phyloP scores from a whole-genome alignment of 1,140 invertebrate species.

The Pseudobourletiella spinata region DNA sequence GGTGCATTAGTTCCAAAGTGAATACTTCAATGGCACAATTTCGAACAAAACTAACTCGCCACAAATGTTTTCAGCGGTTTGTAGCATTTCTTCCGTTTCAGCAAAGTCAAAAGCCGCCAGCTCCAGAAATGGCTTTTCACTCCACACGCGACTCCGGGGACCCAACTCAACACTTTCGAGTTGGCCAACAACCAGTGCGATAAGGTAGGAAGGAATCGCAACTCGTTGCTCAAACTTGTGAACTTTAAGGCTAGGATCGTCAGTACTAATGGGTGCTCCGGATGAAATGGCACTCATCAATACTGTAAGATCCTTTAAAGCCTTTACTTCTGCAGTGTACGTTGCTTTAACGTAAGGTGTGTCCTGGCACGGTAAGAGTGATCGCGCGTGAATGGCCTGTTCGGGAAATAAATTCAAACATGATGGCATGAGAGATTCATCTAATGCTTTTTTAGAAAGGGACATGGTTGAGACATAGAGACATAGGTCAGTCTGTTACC shows the following conservation, averaged over 20 bases:
- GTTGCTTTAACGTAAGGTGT: constrained; percentile 79
- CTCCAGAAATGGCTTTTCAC: constrained; percentile 76
- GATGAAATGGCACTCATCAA: constrained; percentile 75
- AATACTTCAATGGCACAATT: not conserved
- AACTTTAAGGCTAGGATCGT: constrained; percentile 25
- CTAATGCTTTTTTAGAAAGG: no score
- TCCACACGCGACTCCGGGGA: constrained; percentile 74
- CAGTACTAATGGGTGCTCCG: not conserved
- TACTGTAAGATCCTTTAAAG: constrained; percentile 62
- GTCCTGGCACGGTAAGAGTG: constrained; percentile 87
- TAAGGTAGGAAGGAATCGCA: constrained; percentile 62
- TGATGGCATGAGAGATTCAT: not conserved
- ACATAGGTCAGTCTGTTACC: no score
- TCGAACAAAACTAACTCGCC: constrained; percentile 36
- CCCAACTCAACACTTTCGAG: constrained; percentile 67
- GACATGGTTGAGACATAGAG: no score
- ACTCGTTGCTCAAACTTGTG: constrained; percentile 66
- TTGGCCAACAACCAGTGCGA: constrained; percentile 79
- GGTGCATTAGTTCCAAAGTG: no score
- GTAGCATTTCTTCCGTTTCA: constrained; percentile 74
- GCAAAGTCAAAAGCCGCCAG: constrained; percentile 77
- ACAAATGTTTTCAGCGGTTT: constrained; percentile 59
- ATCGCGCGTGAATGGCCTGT: constrained; percentile 77
- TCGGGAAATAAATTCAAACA: not conserved
- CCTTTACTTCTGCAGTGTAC: constrained; percentile 69